phyloP scores from a whole-genome alignment of 2,113 vertebrate genomes.

The Aldabrachelys gigantea region DNA sequence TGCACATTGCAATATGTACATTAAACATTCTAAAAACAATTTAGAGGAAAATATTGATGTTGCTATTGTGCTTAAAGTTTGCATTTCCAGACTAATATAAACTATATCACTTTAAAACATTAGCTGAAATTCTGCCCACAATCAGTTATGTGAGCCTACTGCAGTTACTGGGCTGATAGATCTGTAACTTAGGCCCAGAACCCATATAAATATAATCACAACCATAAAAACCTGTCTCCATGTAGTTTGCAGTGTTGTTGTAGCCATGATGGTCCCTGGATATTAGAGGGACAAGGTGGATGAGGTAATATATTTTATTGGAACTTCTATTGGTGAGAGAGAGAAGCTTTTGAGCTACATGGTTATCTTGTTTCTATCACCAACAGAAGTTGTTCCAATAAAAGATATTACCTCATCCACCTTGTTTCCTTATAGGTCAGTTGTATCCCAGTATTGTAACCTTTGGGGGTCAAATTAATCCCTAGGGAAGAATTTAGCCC shows the following conservation, averaged over 20 bases:
- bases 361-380: background rate
- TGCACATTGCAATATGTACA: background rate
- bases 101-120: background rate
- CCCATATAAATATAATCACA: background rate
- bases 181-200: background rate
- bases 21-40: background rate
- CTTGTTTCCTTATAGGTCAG: background rate
- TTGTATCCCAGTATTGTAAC: background rate
- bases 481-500: accelerated
- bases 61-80: background rate
- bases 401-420: background rate
- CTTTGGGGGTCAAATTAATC: background rate
- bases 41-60: accelerated
- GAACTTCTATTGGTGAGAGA: background rate
- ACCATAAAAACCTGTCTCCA: background rate
- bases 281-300: background rate
- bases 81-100: background rate
- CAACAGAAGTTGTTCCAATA: background rate
- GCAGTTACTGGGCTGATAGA: background rate
- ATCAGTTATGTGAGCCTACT: background rate
- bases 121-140: background rate
- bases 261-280: background rate
- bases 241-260: background rate
- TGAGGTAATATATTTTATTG: background rate
- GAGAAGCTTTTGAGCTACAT: background rate